Conservation (phyloP, 92 coral and sea anemone species). For the Desmophyllum pertusum region DNA sequence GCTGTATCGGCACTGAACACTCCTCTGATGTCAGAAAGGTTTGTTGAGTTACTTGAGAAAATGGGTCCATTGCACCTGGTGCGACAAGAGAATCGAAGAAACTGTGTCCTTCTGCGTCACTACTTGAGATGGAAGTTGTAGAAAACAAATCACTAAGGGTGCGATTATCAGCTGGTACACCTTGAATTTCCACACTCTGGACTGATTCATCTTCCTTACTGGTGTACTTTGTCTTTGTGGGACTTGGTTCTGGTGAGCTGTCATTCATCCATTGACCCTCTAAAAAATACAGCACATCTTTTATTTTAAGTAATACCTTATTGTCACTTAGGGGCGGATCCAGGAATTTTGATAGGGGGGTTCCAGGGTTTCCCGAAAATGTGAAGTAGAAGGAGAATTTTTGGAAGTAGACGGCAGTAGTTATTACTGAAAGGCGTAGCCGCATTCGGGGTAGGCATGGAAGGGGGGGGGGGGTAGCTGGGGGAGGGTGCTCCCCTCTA, state of each 20-base stretch:
- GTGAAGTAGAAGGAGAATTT: too few species aligned
- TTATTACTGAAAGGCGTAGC: too few species aligned
- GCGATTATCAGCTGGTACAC: conserved; percentile 49
- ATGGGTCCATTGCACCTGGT: conserved; percentile 45
- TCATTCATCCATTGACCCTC: conserved; percentile 96
- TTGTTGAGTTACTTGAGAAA: conserved; percentile 41
- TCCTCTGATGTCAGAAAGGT: neutral
- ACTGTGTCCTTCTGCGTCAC: conserved; percentile 70
- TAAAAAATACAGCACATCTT: neutral
- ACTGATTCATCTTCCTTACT: conserved; percentile 44
- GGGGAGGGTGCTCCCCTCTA: too few species aligned
- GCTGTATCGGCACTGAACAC: conserved; percentile 11
- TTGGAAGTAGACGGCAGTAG: too few species aligned
- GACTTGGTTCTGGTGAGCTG: conserved; percentile 45
- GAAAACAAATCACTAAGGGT: conserved; percentile 79
- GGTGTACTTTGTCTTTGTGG: conserved; percentile 33
- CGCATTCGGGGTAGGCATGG: too few species aligned
- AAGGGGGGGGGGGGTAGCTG: too few species aligned
- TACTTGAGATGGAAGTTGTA: conserved; percentile 25
- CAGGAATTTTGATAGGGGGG: too few species aligned
- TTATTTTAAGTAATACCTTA: neutral
- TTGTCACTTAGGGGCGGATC: neutral
- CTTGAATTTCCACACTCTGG: conserved; percentile 43
- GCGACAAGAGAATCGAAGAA: conserved; percentile 86
- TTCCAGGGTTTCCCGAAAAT: too few species aligned